Conservation (phyloP, 2,888 invertebrate genomes). For the Oxyteleia sp. region DNA sequence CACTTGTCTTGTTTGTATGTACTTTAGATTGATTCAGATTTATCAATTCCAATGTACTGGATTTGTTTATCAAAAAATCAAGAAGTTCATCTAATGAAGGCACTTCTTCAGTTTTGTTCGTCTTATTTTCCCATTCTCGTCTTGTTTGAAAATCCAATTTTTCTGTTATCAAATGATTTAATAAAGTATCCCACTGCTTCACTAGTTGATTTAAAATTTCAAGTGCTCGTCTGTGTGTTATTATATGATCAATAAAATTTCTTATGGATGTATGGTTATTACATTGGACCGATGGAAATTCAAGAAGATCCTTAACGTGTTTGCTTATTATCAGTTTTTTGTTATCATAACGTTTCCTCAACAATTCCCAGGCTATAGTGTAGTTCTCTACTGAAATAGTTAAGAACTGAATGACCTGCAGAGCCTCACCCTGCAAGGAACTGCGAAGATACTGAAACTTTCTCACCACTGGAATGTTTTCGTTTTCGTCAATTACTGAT, state of each 20-base stretch:
- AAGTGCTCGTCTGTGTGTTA: constrained; percentile 1
- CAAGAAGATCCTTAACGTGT: constrained; percentile 6
- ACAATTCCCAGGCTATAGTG: background rate
- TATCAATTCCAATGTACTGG: background rate
- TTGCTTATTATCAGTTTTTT: constrained; percentile 1
- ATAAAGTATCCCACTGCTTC: background rate
- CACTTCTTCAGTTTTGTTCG: background rate
- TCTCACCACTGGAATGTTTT: background rate
- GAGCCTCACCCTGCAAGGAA: constrained; percentile 6
- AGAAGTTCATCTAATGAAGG: constrained; percentile 1
- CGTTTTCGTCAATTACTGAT: constrained; percentile 2
- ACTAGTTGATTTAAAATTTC: constrained; percentile 5
- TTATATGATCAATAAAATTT: background rate
- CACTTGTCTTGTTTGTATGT: background rate
- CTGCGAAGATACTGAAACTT: constrained; percentile 17
- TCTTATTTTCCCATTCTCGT: constrained; percentile 16
- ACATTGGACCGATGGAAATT: background rate
- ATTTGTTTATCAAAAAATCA: constrained; percentile 11
- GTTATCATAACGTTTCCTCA: background rate
- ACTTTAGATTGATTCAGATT: background rate
- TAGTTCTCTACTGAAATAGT: constrained; percentile 5
- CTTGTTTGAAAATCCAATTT: constrained; percentile 8
- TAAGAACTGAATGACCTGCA: constrained; percentile 1
- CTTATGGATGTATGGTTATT: background rate
- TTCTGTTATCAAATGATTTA: constrained; percentile 7